Evolutionary conservation across 2,113 vertebrate genomes (phyloP).

Genomic region (Ceratotherium simum): DNA sequence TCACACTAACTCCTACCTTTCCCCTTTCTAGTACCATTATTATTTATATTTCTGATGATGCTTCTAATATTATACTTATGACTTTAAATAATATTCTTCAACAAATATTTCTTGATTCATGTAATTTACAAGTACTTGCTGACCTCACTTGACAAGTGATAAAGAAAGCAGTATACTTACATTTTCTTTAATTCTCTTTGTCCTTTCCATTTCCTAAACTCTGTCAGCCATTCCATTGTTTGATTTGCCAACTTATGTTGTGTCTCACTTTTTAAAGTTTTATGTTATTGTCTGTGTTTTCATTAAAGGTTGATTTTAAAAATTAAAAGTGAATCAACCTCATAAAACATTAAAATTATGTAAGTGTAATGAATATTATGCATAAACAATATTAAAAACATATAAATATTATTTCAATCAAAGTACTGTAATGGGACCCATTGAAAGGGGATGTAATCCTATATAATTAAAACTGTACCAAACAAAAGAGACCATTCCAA

Average conservation of each 20-base stretch:
- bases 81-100: conserved; percentile 10
- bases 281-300: background rate
- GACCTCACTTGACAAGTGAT: background rate
- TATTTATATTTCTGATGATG: background rate
- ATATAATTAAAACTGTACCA: background rate
- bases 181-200: background rate
- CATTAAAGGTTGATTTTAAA: background rate
- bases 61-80: background rate
- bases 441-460: background rate
- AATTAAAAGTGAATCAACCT: background rate
- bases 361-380: background rate
- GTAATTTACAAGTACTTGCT: background rate
- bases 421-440: background rate
- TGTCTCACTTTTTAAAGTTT: background rate
- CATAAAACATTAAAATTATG: background rate
- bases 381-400: conserved; percentile 8
- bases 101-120: background rate
- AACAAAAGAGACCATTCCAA: background rate
- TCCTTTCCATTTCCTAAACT: background rate
- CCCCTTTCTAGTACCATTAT: background rate
- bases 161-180: background rate
- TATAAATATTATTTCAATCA: background rate
- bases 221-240: background rate
- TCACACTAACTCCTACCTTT: background rate
- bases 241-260: background rate